Evolutionary conservation across 2,888 invertebrate species (phyloP).

Genomic region (Helobdella robusta): DNA sequence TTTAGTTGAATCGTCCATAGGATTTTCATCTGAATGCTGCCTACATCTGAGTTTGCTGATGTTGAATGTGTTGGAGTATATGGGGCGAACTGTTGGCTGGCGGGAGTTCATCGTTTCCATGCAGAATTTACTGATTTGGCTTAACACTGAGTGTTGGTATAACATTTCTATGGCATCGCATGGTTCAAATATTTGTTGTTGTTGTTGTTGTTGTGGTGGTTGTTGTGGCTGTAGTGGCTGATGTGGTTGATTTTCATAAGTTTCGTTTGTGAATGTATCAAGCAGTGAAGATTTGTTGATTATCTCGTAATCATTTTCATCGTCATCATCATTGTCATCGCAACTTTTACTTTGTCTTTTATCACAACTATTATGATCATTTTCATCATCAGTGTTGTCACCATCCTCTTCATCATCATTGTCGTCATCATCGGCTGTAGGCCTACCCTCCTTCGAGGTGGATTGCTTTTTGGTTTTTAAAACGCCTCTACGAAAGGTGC

Average conservation of each 20-base stretch:
- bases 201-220: too few species aligned
- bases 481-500: not conserved
- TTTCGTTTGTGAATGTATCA: too few species aligned
- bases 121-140: not conserved
- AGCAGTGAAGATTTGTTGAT: too few species aligned
- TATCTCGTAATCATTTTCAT: not conserved
- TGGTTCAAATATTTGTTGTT: not conserved
- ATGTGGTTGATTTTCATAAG: too few species aligned
- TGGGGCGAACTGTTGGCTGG: not conserved
- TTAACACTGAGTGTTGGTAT: not conserved
- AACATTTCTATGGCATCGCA: not conserved
- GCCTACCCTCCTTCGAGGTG: not conserved
- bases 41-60: slow-evolving; percentile 8
- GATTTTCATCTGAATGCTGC: slow-evolving; percentile 3
- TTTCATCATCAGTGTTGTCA: not conserved
- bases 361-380: too few species aligned
- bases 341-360: too few species aligned
- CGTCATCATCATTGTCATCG: not conserved
- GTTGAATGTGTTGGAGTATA: not conserved
- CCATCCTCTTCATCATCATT: not conserved
- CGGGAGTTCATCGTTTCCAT: not conserved
- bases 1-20: not conserved
- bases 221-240: too few species aligned
- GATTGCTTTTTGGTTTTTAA: slow-evolving; percentile 14
- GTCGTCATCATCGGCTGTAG: slow-evolving; percentile 13